Conservation (phyloP, 2,888 invertebrate species). For the Polymixis flavicincta region DNA sequence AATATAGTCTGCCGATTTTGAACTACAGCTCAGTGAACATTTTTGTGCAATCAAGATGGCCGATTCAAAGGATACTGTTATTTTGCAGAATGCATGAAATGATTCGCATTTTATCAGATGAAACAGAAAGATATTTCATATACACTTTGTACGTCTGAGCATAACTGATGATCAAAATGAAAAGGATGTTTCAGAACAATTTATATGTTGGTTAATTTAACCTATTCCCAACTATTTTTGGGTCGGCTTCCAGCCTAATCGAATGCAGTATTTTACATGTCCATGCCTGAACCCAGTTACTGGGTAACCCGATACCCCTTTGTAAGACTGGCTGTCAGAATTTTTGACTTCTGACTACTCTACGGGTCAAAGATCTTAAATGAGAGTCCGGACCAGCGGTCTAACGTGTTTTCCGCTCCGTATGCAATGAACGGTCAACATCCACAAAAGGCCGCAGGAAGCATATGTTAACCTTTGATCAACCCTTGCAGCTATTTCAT, state of each 20-base stretch:
- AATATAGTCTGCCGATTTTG: background rate
- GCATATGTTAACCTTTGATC: background rate
- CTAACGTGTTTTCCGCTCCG: too few relatives aligned
- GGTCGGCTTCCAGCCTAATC: background rate
- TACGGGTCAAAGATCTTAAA: background rate
- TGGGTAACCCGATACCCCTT: background rate
- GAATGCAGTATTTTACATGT: background rate
- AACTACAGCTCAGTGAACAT: background rate
- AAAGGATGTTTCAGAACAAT: background rate
- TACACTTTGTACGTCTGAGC: background rate
- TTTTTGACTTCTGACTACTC: background rate
- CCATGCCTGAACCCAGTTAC: background rate
- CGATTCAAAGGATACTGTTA: background rate
- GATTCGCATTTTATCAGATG: constrained; percentile 9
- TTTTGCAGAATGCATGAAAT: constrained; percentile 17
- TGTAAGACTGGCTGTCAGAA: background rate
- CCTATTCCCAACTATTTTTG: background rate
- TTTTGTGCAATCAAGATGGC: background rate
- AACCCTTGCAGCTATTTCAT: background rate
- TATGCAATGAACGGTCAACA: background rate
- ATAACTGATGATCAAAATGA: background rate
- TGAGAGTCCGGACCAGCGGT: background rate
- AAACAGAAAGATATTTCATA: background rate
- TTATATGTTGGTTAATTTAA: background rate
- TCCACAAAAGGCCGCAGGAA: background rate